Evolutionary conservation across 2,113 vertebrate species (phyloP).

Genomic region (Hemichromis elongatus): DNA sequence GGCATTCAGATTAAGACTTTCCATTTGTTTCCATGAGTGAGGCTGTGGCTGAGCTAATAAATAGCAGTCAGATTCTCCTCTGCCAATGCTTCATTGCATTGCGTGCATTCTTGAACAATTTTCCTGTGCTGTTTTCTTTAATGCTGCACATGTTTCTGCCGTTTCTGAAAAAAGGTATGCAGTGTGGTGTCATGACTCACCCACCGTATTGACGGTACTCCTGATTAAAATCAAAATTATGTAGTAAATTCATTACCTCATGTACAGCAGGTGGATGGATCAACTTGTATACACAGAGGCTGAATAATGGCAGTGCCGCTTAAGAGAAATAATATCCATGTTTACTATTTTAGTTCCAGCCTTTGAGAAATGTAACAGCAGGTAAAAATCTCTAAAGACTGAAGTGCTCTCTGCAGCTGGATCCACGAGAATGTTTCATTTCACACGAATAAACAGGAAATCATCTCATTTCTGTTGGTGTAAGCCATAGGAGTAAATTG

Average conservation of each 20-base stretch:
- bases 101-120: background rate
- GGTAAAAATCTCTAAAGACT: background rate
- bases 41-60: conserved; percentile 18
- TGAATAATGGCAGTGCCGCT: background rate
- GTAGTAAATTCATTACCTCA: background rate
- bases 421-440: background rate
- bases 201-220: background rate
- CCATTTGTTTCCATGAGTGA: conserved; percentile 29
- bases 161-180: background rate
- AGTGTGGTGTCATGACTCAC: background rate
- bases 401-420: background rate
- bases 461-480: background rate
- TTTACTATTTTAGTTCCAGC: background rate
- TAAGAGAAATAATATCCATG: background rate
- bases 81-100: background rate
- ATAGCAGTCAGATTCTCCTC: conserved; percentile 1
- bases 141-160: background rate
- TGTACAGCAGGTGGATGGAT: background rate
- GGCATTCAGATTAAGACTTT: conserved; percentile 22
- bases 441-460: background rate
- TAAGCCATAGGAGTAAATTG: background rate
- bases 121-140: background rate
- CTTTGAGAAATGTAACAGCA: background rate
- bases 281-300: background rate
- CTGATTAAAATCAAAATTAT: background rate